These are phyloP conservation scores for Eumacrocentrus americanus DNA, from an alignment of 2,888 invertebrate genomes.

Conservation along the genomic window DNA sequence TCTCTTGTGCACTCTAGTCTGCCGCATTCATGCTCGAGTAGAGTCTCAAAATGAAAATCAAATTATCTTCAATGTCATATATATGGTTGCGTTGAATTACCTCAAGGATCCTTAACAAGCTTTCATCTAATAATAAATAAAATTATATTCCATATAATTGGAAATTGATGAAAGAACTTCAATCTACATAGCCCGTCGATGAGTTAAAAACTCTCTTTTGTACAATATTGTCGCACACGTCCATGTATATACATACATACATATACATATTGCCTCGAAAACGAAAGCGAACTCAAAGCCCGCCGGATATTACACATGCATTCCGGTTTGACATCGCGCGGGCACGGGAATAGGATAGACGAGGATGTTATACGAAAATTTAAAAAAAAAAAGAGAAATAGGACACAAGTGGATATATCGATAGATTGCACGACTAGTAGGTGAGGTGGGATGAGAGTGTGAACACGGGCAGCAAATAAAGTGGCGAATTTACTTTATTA, in stretches of 20 bases:
- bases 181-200: no score
- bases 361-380: neutral
- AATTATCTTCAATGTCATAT: no score
- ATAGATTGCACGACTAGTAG: neutral
- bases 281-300: neutral
- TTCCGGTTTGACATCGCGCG: neutral
- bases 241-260: neutral
- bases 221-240: neutral
- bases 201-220: no score
- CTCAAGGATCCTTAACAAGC: no score
- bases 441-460: neutral
- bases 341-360: neutral
- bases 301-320: neutral
- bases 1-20: no score
- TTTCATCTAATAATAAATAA: no score
- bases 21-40: no score
- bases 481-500: slow-evolving; percentile 19
- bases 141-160: no score
- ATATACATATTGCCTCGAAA: neutral
- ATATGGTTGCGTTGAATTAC: no score
- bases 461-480: slow-evolving; percentile 16
- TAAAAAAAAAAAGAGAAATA: neutral
- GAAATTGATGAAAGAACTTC: no score
- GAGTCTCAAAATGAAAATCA: no score
- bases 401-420: slow-evolving; percentile 6